A percentile compares a stretch with the other conserved stretches of the same genome.
These are phyloP conservation scores for Sabatieria punctata DNA, from an alignment of 2,888 invertebrate species.

Conservation along the genomic window DNA sequence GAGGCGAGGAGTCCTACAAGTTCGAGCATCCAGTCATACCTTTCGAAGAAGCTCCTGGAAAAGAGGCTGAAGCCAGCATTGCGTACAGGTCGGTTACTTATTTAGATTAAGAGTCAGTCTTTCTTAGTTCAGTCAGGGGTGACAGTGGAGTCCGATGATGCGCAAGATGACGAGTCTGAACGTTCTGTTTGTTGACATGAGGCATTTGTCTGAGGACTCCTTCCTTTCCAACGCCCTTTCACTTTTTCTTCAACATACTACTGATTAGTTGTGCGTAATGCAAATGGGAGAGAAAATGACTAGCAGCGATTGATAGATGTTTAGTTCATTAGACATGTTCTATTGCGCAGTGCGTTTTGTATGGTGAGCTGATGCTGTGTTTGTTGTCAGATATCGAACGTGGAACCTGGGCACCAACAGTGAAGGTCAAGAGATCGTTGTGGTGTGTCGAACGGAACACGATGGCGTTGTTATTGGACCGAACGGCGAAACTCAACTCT, in stretches of 20 bases:
- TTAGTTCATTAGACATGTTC: too few species aligned
- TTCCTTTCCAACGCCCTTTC: too few species aligned
- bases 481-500: slow-evolving; percentile 53
- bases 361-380: too few species aligned
- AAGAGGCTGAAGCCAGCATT: slow-evolving; percentile 6
- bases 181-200: too few species aligned
- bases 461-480: slow-evolving; percentile 80
- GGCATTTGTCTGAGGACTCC: too few species aligned
- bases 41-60: slow-evolving; percentile 53
- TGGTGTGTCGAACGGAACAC: slow-evolving; percentile 87
- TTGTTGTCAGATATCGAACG: slow-evolving; percentile 57
- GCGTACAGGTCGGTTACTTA: background rate
- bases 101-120: slow-evolving; percentile 8
- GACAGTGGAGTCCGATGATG: slow-evolving; percentile 13
- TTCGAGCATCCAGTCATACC: slow-evolving; percentile 80
- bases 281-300: too few species aligned
- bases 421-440: slow-evolving; percentile 37
- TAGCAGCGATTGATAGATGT: too few species aligned
- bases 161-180: slow-evolving; percentile 10
- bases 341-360: too few species aligned
- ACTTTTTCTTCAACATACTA: too few species aligned
- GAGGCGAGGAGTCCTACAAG: slow-evolving; percentile 63
- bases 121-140: too few species aligned
- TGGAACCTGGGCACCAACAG: slow-evolving; percentile 88
- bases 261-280: too few species aligned